A percentile compares a stretch with the other conserved stretches of the same genome.
Conservation (phyloP, 2,797 vertebrate species). For the Chloroceryle inda region DNA sequence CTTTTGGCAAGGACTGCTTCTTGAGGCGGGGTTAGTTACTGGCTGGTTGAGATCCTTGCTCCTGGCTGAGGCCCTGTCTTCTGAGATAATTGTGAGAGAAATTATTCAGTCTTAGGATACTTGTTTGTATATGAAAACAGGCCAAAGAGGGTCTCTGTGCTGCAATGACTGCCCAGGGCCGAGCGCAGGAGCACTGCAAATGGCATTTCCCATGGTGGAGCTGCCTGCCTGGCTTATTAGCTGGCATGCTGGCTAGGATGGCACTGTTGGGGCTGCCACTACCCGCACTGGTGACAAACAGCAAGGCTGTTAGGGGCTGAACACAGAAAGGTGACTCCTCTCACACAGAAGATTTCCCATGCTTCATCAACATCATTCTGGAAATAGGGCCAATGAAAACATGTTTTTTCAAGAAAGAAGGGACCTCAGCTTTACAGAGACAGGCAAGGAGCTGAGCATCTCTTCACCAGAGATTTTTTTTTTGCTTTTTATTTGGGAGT, state of each 20-base stretch:
- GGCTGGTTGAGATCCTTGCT: neutral
- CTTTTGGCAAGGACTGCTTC: neutral
- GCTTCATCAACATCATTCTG: neutral
- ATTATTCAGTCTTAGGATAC: neutral
- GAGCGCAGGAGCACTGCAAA: neutral
- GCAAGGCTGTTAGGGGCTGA: neutral
- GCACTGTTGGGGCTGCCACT: neutral
- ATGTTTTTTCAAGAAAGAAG: neutral
- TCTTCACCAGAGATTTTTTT: neutral
- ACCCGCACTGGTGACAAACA: neutral
- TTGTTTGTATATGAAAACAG: rapidly evolving
- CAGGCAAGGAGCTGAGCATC: neutral
- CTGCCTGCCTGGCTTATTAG: neutral
- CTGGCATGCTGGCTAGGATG: neutral
- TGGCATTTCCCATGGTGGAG: neutral
- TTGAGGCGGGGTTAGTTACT: rapidly evolving
- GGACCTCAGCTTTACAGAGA: neutral
- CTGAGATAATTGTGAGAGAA: neutral
- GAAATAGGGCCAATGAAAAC: neutral
- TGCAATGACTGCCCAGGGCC: neutral
- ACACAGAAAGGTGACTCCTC: neutral
- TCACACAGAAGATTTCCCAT: neutral
- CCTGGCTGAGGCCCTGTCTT: neutral
- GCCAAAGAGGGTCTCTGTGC: neutral
- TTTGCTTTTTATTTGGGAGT: neutral